Base-by-base conservation (phyloP, 2,888 invertebrate species). In the Platycheirus albimanus region DNA sequence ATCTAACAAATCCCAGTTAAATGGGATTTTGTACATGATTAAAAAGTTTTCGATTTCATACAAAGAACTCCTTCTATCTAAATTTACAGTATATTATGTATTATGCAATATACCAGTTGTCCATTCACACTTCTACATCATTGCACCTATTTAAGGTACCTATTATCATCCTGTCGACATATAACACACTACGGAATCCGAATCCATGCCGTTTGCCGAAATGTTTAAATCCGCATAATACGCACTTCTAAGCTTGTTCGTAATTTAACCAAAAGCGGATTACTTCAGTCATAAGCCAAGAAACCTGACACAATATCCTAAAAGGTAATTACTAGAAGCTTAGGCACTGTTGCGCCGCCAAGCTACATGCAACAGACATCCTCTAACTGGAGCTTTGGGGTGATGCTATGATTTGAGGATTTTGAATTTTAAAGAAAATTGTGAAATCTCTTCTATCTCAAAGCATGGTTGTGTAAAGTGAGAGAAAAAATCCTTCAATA, bases 161-260 rank as follows among this genome's bases (percentile, higher is more conserved):
- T n/a, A n/a, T n/a, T n/a, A 41, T 10, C 58, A 24, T 41, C 24
- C n/a, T 6, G 11, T 8, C 1, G 0, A 56, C 3, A 36, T 36
- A 13, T 13, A 13, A 41, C 20, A 38, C 10, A 58, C 24, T 28
- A 17, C 24, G 38, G 28, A 36, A 52, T 28, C 67, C 24, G 52
- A 71, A 61, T n/a, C 52, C 56, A 38, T 43, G n/a, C 38, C 70
- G 64, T 45, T 45, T 61, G 67, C 54, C 36, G 49, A 58, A 81
- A 72, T 67, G 51, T 69, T 77, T 67, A 72, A 83, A 83, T 83
- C 81, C 77, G 19, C 41, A 72, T 83, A 83, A 77, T 72, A 77
- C 81, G 43, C 67, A 77, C 56, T 41, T 15, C 61, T 67, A 67
- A 77, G 77, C 77, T 63, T 36, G 71, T 72, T 63, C 63, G 67